Conservation (phyloP, 2,113 vertebrate genomes). For the Mus spicilegus region DNA sequence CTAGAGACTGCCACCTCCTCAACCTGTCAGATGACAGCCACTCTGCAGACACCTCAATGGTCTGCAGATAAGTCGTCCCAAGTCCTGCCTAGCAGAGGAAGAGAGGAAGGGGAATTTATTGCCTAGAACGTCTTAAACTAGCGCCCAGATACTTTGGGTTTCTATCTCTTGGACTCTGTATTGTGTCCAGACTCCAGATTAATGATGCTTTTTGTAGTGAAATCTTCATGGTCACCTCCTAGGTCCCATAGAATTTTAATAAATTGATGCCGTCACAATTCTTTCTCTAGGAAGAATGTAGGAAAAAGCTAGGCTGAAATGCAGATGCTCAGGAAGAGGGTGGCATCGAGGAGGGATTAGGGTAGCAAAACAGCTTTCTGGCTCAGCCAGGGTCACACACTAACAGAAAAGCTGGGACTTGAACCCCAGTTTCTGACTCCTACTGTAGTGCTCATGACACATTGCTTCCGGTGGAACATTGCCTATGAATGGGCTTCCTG, state of each 20-base stretch:
- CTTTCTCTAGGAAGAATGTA: background rate
- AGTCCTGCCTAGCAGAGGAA: background rate
- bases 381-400: background rate
- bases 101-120: background rate
- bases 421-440: background rate
- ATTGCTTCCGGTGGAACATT: background rate
- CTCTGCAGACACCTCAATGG: background rate
- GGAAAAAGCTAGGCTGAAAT: background rate
- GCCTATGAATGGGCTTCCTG: background rate
- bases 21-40: constrained; percentile 51
- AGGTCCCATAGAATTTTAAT: background rate
- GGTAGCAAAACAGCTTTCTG: background rate
- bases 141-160: background rate
- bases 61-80: background rate
- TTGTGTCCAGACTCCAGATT: background rate
- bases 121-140: background rate
- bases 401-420: background rate
- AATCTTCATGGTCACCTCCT: background rate
- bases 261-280: background rate
- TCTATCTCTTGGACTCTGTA: background rate
- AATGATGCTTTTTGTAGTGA: background rate
- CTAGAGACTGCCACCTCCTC: constrained; percentile 37
- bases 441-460: background rate
- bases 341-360: background rate
- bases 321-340: background rate